Evolutionary conservation across 2,113 vertebrate genomes (phyloP).

Genomic region (Epinephelus cyanopodus): DNA sequence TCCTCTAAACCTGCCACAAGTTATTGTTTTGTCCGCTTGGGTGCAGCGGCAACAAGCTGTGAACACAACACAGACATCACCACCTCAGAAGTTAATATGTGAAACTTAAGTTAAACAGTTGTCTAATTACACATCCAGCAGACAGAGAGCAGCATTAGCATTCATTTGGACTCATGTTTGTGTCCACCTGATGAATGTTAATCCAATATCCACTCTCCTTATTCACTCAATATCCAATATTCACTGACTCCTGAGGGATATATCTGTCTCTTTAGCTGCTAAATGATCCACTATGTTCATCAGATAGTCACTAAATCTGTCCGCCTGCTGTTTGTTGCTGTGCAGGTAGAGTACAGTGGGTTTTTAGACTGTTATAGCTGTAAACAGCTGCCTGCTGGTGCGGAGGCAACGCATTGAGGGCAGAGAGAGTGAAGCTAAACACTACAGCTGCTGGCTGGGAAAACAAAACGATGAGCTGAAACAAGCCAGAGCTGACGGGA

Average conservation of each 20-base stretch:
- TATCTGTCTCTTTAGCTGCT: not conserved
- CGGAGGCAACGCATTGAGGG: not conserved
- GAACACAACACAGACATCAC: not conserved
- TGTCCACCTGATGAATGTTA: not conserved
- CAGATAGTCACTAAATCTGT: not conserved
- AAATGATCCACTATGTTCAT: not conserved
- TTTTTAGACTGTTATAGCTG: not conserved
- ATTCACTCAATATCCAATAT: constrained; percentile 10
- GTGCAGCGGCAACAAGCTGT: not conserved
- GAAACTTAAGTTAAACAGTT: not conserved
- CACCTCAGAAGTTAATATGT: not conserved
- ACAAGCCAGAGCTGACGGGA: not conserved
- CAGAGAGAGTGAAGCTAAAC: not conserved
- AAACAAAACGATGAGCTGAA: not conserved
- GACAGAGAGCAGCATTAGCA: not conserved
- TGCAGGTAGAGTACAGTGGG: not conserved
- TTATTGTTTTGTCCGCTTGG: not conserved
- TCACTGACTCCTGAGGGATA: not conserved
- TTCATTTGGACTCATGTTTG: constrained; percentile 2
- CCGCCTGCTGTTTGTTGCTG: not conserved
- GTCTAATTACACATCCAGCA: not conserved
- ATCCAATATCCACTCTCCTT: not conserved
- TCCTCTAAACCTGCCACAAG: not conserved
- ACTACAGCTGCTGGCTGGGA: not conserved
- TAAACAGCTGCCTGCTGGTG: not conserved